Conservation (phyloP, 2,888 invertebrate species). For the Eugnorisma glareosa region DNA sequence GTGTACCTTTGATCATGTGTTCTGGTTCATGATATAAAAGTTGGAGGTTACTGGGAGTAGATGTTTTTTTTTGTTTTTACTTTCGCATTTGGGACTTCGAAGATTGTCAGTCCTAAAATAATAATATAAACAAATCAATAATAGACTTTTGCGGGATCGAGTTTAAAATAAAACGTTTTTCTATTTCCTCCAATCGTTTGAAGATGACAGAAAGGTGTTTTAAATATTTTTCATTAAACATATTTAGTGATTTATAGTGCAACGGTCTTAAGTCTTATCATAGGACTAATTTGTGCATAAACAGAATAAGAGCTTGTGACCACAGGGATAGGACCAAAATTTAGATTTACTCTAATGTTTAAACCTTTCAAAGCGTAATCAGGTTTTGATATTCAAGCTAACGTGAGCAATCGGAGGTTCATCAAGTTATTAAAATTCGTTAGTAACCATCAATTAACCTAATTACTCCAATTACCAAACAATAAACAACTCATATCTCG, state of each 20-base stretch:
- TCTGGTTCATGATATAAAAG: slow-evolving; percentile 56
- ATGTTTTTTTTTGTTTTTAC: slow-evolving; percentile 29
- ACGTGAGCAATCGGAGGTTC: neutral
- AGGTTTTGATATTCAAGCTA: neutral
- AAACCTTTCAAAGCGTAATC: neutral
- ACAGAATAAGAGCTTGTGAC: neutral
- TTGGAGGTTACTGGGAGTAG: slow-evolving; percentile 28
- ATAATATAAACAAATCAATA: neutral
- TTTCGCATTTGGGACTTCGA: slow-evolving; percentile 13
- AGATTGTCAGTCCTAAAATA: neutral
- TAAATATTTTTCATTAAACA: neutral
- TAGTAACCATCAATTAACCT: slow-evolving; percentile 15
- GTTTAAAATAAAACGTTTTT: neutral
- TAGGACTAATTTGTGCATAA: neutral
- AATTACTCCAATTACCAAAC: slow-evolving; percentile 22
- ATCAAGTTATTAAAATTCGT: neutral
- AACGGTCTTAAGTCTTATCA: neutral
- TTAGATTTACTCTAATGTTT: neutral
- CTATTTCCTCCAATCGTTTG: neutral
- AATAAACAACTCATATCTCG: slow-evolving; percentile 1
- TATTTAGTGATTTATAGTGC: neutral
- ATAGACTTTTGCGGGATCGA: neutral
- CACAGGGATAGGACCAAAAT: neutral
- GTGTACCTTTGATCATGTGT: slow-evolving; percentile 57
- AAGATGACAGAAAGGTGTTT: neutral